Evolutionary conservation across 2,888 invertebrate genomes (phyloP), one percentile per base, ranked within the genome.

Genomic region (Chrysodeixis includens): DNA sequence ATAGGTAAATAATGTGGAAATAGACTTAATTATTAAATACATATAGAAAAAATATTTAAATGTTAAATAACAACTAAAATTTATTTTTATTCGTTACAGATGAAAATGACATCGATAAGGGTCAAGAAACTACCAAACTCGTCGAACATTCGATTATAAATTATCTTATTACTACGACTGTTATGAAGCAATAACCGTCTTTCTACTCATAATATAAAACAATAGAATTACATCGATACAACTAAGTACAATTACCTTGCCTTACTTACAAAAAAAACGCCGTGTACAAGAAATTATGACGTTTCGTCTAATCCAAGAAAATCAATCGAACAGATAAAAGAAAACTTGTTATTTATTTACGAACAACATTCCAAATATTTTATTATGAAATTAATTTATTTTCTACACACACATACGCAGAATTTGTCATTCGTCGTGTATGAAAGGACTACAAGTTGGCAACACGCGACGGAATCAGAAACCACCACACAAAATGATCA

Each of bases 401-500:
- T 59, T 52, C 20, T 12, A 12, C 40, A 65, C 20, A 40, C 68
- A 56, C 32, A n/a, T 16, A 51, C 20, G 16, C 62, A n/a, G n/a
- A 60, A 35, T 66, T 60, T 61, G 56, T 66, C 14, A 60, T 62
- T 69, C 66, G 54, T 14, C 46, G 51, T 44, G 8, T 62, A 54
- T 30, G 62, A 55, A 65, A 67, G 69, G 73, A 67, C 69, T 64
- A 55, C 57, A 66, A 62, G 44, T 26, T 40, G 10, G 26, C 32
- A 51, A 55, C 14, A 35, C 35, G 46, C 30, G 26, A 20, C 57
- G 10, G 32, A 10, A 7, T 51, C 44, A 67, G 71, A 62, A 67
- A 71, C 68, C 52, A 71, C 58, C 56, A 35, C 57, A 62, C 62
- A 75, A 73, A 70, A 74, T 62, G 61, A 22, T 61, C 66, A 66